Percentiles rank a stretch among this genome's conserved stretches.
These are phyloP conservation scores for Lacerta agilis DNA, from an alignment of 2,797 vertebrate genomes.

Conservation along the genomic window DNA sequence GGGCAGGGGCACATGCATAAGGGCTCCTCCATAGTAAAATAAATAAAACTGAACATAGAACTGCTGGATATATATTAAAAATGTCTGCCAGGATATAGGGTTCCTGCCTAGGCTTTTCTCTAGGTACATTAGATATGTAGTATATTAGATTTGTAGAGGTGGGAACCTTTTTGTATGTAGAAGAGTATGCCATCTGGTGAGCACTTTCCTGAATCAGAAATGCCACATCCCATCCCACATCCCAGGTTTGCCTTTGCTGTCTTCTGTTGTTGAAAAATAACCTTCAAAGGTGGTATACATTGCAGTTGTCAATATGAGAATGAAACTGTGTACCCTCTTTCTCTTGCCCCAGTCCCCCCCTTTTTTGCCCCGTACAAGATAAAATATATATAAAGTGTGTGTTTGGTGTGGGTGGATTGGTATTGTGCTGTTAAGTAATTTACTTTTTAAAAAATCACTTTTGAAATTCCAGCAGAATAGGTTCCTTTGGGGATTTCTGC, in stretches of 20 bases:
- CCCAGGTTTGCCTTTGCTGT: too few species aligned
- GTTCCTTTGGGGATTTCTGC: slow-evolving; percentile 40
- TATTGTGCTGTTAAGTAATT: background rate
- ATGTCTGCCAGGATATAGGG: too few species aligned
- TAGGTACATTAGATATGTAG: background rate
- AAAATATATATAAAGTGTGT: background rate
- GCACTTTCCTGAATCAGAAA: background rate
- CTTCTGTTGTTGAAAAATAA: background rate
- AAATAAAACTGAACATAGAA: too few species aligned
- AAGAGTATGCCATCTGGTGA: background rate
- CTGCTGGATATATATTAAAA: too few species aligned
- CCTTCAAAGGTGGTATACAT: background rate
- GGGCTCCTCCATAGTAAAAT: too few species aligned
- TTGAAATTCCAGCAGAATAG: slow-evolving; percentile 37
- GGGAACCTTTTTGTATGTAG: background rate
- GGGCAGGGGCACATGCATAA: too few species aligned
- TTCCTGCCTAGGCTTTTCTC: background rate
- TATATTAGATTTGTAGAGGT: background rate
- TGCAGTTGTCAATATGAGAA: background rate
- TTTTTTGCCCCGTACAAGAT: too few species aligned
- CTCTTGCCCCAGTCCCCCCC: background rate
- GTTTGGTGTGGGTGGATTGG: background rate
- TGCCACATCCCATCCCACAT: background rate
- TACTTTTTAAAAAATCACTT: background rate
- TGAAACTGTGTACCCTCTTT: background rate